A percentile compares a stretch with the other conserved stretches of the same genome.
Conservation (phyloP, 2,113 vertebrate genomes). For the Vireo altiloquus region DNA sequence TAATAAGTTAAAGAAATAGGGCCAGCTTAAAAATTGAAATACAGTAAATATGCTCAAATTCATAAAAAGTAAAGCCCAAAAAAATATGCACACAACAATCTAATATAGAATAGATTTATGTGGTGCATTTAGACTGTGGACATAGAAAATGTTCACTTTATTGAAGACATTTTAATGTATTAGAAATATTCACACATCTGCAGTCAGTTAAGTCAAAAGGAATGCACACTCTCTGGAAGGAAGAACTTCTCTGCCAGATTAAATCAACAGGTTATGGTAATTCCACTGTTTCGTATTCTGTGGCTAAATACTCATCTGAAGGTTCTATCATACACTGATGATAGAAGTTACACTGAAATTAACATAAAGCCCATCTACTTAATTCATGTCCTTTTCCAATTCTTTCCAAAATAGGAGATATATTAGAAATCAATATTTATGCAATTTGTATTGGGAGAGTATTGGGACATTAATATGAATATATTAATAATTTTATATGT, state of each 20-base stretch:
- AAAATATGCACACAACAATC: fast-evolving
- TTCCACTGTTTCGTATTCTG: background rate
- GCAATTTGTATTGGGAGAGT: background rate
- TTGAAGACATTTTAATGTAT: background rate
- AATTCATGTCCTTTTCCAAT: background rate
- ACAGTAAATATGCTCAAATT: background rate
- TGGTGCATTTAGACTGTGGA: background rate
- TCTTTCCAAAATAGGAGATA: background rate
- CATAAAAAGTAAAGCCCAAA: background rate
- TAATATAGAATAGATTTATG: background rate
- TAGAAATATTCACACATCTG: background rate
- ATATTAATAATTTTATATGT: background rate
- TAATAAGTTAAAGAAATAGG: background rate
- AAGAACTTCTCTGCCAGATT: background rate
- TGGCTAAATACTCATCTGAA: background rate
- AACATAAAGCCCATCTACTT: background rate
- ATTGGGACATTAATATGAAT: background rate
- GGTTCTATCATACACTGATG: background rate
- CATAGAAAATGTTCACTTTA: background rate
- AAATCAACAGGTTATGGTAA: background rate
- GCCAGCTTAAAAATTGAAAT: background rate
- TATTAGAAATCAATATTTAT: background rate
- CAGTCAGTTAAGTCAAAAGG: background rate
- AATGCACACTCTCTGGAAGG: background rate
- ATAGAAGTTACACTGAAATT: background rate